phyloP scores from a whole-genome alignment of 1,140 invertebrate species.

The Geopemphigus sp. region DNA sequence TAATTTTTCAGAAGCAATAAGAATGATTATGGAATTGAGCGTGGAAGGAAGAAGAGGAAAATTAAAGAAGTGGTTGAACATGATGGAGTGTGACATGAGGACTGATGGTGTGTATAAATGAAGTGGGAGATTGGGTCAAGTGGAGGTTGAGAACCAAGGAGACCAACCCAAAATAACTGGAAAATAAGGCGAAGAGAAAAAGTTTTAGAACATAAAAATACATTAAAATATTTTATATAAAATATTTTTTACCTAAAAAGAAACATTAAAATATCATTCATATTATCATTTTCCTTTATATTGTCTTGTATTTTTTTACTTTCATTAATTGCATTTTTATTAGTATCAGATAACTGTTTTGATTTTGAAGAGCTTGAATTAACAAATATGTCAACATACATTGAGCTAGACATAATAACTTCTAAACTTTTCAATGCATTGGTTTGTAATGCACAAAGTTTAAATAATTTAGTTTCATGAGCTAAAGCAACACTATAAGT shows the following conservation, averaged over 20 bases:
- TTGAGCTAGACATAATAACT: conserved; percentile 33
- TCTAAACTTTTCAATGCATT: conserved; percentile 62
- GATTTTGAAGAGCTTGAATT: conserved; percentile 33
- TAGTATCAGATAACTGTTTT: conserved; percentile 36
- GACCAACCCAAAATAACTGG: too few species aligned
- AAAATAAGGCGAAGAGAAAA: too few species aligned
- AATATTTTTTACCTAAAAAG: conserved; percentile 37
- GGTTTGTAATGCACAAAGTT: conserved; percentile 61
- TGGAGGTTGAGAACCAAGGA: too few species aligned
- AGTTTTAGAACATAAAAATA: too few species aligned
- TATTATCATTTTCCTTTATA: conserved; percentile 12
- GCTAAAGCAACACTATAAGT: conserved; percentile 55
- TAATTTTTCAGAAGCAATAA: too few species aligned
- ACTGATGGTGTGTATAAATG: too few species aligned
- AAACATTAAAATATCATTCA: conserved; percentile 24
- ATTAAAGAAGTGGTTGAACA: too few species aligned
- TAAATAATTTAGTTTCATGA: conserved; percentile 57
- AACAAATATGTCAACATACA: conserved; percentile 47
- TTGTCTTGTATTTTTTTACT: conserved; percentile 18
- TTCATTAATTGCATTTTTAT: conserved; percentile 36
- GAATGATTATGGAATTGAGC: too few species aligned
- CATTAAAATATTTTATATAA: neutral
- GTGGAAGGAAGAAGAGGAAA: too few species aligned
- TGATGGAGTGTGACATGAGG: too few species aligned
- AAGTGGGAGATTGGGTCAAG: too few species aligned